Evolutionary conservation across 2,797 vertebrate species (phyloP), one percentile per base, ranked within the genome.

Genomic region (Enteromius anoplus): DNA sequence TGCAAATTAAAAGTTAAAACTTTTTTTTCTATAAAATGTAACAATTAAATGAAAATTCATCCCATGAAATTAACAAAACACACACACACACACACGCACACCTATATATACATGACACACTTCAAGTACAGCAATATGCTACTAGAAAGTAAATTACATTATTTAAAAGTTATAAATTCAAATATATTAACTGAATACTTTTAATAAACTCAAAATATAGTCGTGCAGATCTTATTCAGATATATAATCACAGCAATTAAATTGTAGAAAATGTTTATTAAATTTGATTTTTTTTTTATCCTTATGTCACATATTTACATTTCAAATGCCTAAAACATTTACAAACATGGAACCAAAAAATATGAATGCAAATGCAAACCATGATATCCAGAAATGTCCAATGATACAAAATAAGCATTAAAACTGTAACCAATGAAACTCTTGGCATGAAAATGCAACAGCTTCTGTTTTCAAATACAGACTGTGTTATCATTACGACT

Each of bases 401-500:
- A 78, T 73, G 70, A 80, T 64, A 69, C 68, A 78, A 78, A 77
- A 81, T 42, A 80, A 83, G 81, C 85, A 82, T 85, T 58, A 77
- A 86, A 42, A 86, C 78, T 84, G 81, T 82, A 86, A 85, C 80
- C 65, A 29, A 84, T 85, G 84, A 85, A 77, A 85, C 80, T 85
- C 82, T 83, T 89, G 82, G 82, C 81, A 86, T 81, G 87, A 90
- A 88, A 91, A 94, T 89, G 92, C 92, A 91, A 94, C 91, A 92
- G 79, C 85, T 87, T 87, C 68, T 84, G 85, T 77, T 86, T 85
- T 84, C 83, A 85, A 86, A 84, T 86, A 86, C 85, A 86, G 84
- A 88, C 86, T 84, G 87, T 86, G 82, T 86, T 86, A 84, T 85
- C 51, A 73, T 87, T 77, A 77, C 42, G 71, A 87, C 73, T 77